Conservation (phyloP, 1,140 invertebrate species). For the Cyclargus thomasi region DNA sequence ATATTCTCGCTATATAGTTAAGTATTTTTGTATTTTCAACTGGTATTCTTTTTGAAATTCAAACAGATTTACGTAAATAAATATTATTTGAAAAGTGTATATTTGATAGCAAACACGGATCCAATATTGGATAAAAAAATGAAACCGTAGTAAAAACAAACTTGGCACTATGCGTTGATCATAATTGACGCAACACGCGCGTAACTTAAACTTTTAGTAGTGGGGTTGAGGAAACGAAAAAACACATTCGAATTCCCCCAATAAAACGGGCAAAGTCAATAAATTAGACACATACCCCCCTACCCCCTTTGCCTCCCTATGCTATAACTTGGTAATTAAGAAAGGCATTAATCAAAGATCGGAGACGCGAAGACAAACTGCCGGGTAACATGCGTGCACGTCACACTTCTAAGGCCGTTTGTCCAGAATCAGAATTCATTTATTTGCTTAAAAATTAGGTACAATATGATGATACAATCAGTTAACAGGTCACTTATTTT, state of each 20-base stretch:
- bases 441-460: too few relatives aligned
- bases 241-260: slow-evolving; percentile 43
- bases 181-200: background rate
- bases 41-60: too few relatives aligned
- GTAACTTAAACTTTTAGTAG: slow-evolving; percentile 3
- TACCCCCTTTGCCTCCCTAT: slow-evolving; percentile 25
- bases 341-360: slow-evolving; percentile 64
- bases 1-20: too few relatives aligned
- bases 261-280: slow-evolving; percentile 54
- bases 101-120: too few relatives aligned
- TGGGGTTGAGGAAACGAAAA: slow-evolving; percentile 17
- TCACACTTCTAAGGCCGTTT: too few relatives aligned
- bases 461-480: too few relatives aligned
- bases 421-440: too few relatives aligned
- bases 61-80: too few relatives aligned
- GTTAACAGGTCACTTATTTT: too few relatives aligned
- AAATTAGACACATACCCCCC: slow-evolving; percentile 63
- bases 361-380: slow-evolving; percentile 56
- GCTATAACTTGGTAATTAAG: slow-evolving; percentile 65
- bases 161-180: background rate
- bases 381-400: slow-evolving; percentile 43
- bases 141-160: background rate
- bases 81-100: too few relatives aligned
- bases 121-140: background rate
- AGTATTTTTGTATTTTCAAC: too few relatives aligned